These are phyloP conservation scores for Melanotaenia parkinsoni DNA, from an alignment of 2,797 vertebrate species.

Conservation along the genomic window DNA sequence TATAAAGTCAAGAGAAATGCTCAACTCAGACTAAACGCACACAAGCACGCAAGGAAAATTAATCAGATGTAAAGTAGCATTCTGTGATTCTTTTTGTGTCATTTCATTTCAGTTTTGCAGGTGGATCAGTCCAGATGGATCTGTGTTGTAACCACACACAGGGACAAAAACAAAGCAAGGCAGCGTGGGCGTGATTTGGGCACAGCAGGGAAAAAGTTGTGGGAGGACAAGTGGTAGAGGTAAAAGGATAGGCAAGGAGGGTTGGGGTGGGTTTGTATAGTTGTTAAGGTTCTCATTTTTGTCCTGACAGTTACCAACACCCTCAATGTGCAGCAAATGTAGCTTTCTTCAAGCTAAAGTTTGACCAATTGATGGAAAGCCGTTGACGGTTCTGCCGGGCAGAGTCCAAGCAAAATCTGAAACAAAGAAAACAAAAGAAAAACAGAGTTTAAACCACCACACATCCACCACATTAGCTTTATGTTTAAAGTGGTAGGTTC, in stretches of 20 bases:
- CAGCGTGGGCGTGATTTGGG: conserved; percentile 87
- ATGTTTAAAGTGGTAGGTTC: background rate
- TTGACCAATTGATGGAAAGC: conserved; percentile 99
- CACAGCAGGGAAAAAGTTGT: conserved; percentile 83
- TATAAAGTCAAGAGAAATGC: conserved; percentile 76
- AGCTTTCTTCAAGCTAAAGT: conserved; percentile 99
- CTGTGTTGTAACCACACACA: conserved; percentile 85
- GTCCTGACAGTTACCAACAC: conserved; percentile 78
- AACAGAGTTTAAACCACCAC: background rate
- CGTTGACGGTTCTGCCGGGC: conserved; percentile 96
- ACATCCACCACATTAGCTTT: background rate
- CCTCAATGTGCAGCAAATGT: conserved; percentile 95
- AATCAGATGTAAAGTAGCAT: conserved; percentile 87
- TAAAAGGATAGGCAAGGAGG: conserved; percentile 8
- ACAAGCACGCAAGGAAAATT: conserved; percentile 85
- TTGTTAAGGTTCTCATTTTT: conserved; percentile 71
- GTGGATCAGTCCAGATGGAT: conserved; percentile 84
- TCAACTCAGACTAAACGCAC: conserved; percentile 92
- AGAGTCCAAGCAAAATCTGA: conserved; percentile 97
- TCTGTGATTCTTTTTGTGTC: conserved; percentile 75
- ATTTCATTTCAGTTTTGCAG: conserved; percentile 73
- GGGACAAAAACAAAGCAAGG: conserved; percentile 90
- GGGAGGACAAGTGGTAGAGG: conserved; percentile 71
- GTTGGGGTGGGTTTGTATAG: conserved; percentile 53
- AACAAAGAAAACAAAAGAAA: background rate